These are phyloP conservation scores for Cantharis rufa DNA, from an alignment of 2,888 invertebrate species.

Conservation along the genomic window DNA sequence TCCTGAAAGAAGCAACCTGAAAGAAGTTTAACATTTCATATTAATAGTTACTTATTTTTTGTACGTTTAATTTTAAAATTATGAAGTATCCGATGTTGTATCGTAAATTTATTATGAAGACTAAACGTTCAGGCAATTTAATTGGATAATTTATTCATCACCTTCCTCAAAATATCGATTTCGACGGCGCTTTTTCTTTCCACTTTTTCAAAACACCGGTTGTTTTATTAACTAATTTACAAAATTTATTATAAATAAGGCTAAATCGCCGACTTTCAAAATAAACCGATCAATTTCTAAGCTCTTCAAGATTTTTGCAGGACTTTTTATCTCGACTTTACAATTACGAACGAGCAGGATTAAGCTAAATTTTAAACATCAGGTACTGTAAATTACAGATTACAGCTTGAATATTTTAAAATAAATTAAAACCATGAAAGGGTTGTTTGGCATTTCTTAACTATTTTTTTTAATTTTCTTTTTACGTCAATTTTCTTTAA, in stretches of 20 bases:
- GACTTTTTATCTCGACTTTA: background rate
- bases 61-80: background rate
- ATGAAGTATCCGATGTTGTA: no score
- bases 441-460: background rate
- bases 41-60: background rate
- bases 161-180: background rate
- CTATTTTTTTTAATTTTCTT: background rate
- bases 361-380: background rate
- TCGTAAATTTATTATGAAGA: background rate
- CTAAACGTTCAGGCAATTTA: background rate
- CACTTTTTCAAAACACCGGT: background rate
- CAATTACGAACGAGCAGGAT: background rate
- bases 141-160: background rate
- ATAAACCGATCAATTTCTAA: background rate
- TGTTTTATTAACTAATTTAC: background rate
- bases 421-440: background rate
- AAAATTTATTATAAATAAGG: background rate
- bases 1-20: background rate
- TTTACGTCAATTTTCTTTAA: background rate
- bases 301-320: background rate
- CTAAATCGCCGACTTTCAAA: background rate
- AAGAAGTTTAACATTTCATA: background rate
- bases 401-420: background rate
- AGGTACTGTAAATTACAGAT: background rate
- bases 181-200: background rate